phyloP scores from a whole-genome alignment of 2,888 invertebrate genomes.

The Scrobipalpa atriplicella region DNA sequence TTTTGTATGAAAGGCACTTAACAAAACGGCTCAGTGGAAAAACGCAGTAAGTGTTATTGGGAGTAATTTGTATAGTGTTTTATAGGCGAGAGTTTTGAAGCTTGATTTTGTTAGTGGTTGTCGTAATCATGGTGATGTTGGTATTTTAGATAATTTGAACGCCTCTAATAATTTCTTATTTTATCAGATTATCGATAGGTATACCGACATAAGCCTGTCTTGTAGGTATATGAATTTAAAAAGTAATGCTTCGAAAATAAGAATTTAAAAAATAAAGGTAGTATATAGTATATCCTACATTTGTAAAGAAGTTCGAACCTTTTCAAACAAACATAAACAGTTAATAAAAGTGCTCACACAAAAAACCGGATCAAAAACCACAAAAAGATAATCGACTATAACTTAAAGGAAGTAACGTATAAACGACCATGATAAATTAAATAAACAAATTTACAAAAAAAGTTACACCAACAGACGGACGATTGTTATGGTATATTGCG shows the following conservation, averaged over 20 bases:
- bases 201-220: no score
- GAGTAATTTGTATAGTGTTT: conserved; percentile 64
- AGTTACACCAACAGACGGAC: conserved; percentile 59
- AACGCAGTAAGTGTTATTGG: conserved; percentile 63
- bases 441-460: conserved; percentile 80
- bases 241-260: background rate
- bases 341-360: conserved; percentile 43
- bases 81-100: conserved; percentile 38
- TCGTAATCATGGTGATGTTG: conserved; percentile 8
- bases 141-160: background rate
- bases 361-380: conserved; percentile 46
- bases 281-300: background rate
- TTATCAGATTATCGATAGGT: no score
- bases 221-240: no score
- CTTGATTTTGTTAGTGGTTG: conserved; percentile 18
- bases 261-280: background rate
- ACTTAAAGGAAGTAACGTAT: conserved; percentile 75
- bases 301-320: conserved; percentile 32
- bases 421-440: conserved; percentile 80
- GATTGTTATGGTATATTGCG: conserved; percentile 62
- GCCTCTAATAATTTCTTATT: background rate
- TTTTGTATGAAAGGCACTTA: conserved; percentile 82
- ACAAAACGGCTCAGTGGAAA: conserved; percentile 57
- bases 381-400: conserved; percentile 77
- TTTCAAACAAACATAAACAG: conserved; percentile 58